Conservation (phyloP, 23 tunicate species). For the Halocynthia roretzi region DNA sequence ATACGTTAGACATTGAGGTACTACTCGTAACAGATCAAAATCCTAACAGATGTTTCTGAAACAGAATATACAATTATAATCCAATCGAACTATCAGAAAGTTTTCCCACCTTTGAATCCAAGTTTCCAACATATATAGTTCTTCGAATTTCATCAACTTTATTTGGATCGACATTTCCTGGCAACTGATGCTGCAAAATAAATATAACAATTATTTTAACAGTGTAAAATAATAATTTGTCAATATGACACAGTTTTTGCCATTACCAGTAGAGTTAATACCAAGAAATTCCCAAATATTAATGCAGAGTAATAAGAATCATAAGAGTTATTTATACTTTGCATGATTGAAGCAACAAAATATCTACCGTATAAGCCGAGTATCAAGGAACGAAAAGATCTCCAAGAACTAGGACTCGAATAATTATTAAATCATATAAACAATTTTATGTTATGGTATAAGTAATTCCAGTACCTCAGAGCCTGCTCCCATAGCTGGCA, state of each 20-base stretch:
- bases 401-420: neutral
- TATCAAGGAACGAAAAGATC: neutral
- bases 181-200: constrained; percentile 9
- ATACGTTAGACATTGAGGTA: neutral
- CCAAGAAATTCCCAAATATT: no score
- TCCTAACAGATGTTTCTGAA: neutral
- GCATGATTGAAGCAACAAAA: neutral
- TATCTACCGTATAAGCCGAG: neutral
- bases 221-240: neutral
- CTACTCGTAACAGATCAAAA: neutral
- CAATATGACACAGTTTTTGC: neutral
- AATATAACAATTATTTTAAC: neutral
- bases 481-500: constrained; percentile 7
- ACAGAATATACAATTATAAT: neutral
- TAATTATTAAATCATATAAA: neutral
- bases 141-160: constrained; percentile 75
- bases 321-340: no score
- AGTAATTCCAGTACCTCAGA: constrained; percentile 10
- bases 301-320: no score
- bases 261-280: no score
- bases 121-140: constrained; percentile 84
- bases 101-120: constrained; percentile 63
- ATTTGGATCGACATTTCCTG: constrained; percentile 64
- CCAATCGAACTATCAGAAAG: neutral
- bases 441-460: neutral